Evolutionary conservation across 2,888 invertebrate genomes (phyloP).

Genomic region (Ophioninae sp.): DNA sequence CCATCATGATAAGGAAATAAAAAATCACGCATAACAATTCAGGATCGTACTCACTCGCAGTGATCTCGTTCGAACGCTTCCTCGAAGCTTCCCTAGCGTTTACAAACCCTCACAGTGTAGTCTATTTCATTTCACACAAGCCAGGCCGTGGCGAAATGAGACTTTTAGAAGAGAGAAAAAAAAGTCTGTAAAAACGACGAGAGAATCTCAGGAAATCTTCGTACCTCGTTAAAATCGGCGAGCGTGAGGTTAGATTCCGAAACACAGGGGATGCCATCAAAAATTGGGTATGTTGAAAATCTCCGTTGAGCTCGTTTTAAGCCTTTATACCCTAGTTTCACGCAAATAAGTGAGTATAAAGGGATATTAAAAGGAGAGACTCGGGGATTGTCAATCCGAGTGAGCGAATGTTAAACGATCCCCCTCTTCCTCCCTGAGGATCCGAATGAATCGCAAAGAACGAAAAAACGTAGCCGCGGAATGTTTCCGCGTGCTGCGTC

Average conservation of each 20-base stretch:
- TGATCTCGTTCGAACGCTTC: too few relatives aligned
- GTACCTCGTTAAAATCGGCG: constrained; percentile 39
- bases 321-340: constrained; percentile 2
- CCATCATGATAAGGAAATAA: too few relatives aligned
- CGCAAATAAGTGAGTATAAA: background rate
- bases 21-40: too few relatives aligned
- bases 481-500: constrained; percentile 32
- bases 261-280: background rate
- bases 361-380: background rate
- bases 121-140: too few relatives aligned
- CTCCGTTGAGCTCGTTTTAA: background rate
- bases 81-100: too few relatives aligned
- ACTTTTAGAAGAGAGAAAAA: background rate
- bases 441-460: background rate
- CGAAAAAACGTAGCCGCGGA: constrained; percentile 20
- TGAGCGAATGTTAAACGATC: background rate
- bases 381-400: constrained; percentile 1
- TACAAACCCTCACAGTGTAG: too few relatives aligned
- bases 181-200: constrained; percentile 32
- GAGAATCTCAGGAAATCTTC: constrained; percentile 44
- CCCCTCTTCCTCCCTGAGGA: constrained; percentile 12
- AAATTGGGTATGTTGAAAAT: background rate
- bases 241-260: background rate
- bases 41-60: too few relatives aligned
- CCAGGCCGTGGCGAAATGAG: too few relatives aligned